A percentile compares a stretch with the other conserved stretches of the same genome.
These are phyloP conservation scores for Tympanoctomys barrerae DNA, from an alignment of 2,797 vertebrate species.

Conservation along the genomic window DNA sequence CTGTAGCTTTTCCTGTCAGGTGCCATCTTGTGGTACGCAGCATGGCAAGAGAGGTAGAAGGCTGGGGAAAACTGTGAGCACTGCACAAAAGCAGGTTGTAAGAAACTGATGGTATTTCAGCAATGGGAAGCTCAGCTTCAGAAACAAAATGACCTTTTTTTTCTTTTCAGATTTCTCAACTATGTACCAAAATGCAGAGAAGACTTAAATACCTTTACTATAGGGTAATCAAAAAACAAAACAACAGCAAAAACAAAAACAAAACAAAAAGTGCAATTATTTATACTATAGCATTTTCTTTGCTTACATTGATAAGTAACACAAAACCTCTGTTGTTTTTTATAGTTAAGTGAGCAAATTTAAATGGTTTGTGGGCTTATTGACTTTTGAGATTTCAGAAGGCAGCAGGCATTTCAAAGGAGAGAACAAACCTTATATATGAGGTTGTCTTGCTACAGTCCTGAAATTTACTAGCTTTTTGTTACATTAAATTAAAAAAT, in stretches of 20 bases:
- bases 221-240: not conserved
- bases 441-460: not conserved
- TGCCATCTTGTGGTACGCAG: not conserved
- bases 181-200: not conserved
- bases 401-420: not conserved
- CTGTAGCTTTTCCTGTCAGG: not conserved
- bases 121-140: not conserved
- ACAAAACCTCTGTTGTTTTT: not conserved
- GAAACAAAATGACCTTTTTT: not conserved
- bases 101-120: not conserved
- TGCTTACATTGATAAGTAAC: not conserved
- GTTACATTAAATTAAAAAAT: not conserved
- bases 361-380: not conserved
- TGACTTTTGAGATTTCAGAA: slow-evolving; percentile 1
- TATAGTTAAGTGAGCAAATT: not conserved
- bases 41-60: not conserved
- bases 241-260: too few relatives aligned
- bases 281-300: not conserved
- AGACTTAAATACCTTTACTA: not conserved
- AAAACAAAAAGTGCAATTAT: not conserved
- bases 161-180: not conserved
- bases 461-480: not conserved
- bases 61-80: not conserved
- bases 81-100: not conserved
- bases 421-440: too few relatives aligned